Base-by-base conservation (phyloP, 2,113 vertebrate species). In the Motacilla tschutschensis region DNA sequence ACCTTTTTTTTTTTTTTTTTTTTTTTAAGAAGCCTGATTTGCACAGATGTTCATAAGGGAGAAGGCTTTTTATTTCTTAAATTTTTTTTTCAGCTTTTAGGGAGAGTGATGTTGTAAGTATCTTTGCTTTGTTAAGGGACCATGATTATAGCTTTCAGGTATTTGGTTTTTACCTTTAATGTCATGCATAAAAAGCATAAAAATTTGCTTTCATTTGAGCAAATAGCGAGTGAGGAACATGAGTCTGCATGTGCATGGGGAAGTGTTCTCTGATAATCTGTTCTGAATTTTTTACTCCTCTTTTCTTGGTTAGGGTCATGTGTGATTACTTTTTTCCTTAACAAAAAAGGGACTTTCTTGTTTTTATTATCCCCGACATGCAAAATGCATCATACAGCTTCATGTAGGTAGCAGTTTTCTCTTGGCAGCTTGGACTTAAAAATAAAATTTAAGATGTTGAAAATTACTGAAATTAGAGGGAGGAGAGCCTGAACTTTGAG, bases 211-310 rank as follows among this genome's bases (percentile, higher is more conserved):
- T 82, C 58, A 12, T 58, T 73, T 46, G 35, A 70, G 29, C 20
- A 87, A 50, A 66, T 13, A 29, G 17, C 0, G 0, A 76, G 20
- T 33, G 12, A 9, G 47, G 38, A 18, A 14, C 10, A 6, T 43
- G 6, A 76, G 24, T 50, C 48, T 29, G 4, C 22, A 26, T 47
- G 14, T 46, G 22, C 7, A 12, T 18, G 6, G 6, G 4, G 8
- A 35, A 11, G 16, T 69, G 15, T 40, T 63, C 12, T 60, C 29
- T 72, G 28, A 15, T 77, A 74, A 73, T 75, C 2, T 58, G 6
- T 66, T 73, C 12, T 43, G 40, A 67, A 36, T 50, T 26, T 57
- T 75, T 19, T 55, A 9, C 12, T 54, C 12, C 9, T 66, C 40
- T 79, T 33, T 78, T 71, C 21, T 71, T 33, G 7, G 21, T 88